These are phyloP conservation scores for Nylanderia fulva DNA, from an alignment of 1,140 invertebrate genomes.

Conservation along the genomic window DNA sequence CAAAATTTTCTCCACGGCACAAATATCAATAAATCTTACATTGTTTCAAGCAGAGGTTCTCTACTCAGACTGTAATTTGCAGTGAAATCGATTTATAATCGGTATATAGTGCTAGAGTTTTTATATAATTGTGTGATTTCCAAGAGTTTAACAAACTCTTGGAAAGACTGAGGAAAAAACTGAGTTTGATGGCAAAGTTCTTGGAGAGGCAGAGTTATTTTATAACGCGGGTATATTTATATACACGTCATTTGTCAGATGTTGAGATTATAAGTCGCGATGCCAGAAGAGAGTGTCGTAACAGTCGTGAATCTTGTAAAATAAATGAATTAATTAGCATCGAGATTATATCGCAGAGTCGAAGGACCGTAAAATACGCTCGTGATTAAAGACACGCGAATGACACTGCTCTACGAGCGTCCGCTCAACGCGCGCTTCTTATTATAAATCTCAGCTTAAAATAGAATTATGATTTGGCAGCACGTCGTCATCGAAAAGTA, in stretches of 20 bases:
- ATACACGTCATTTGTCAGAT: not conserved
- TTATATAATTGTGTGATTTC: not conserved
- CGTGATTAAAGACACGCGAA: not conserved
- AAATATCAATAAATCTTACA: constrained; percentile 12
- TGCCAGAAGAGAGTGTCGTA: constrained; percentile 15
- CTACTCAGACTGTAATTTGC: not conserved
- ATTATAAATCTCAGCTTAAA: constrained; percentile 40
- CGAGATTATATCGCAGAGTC: not conserved
- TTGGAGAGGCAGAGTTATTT: not conserved
- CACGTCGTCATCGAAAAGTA: not conserved
- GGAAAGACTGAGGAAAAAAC: not conserved
- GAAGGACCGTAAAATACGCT: not conserved
- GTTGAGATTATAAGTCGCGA: not conserved
- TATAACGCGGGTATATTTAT: not conserved
- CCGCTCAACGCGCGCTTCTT: not conserved
- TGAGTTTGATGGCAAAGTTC: not conserved
- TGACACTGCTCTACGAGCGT: not conserved
- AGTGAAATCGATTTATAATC: not conserved
- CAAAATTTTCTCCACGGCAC: not conserved
- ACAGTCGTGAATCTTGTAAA: not conserved
- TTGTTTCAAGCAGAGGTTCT: constrained; percentile 1
- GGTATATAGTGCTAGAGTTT: not conserved
- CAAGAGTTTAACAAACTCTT: not conserved
- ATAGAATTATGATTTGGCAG: constrained; percentile 50
- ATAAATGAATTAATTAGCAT: not conserved